Base-by-base conservation (phyloP, 2,113 vertebrate genomes). In the Limanda limanda region DNA sequence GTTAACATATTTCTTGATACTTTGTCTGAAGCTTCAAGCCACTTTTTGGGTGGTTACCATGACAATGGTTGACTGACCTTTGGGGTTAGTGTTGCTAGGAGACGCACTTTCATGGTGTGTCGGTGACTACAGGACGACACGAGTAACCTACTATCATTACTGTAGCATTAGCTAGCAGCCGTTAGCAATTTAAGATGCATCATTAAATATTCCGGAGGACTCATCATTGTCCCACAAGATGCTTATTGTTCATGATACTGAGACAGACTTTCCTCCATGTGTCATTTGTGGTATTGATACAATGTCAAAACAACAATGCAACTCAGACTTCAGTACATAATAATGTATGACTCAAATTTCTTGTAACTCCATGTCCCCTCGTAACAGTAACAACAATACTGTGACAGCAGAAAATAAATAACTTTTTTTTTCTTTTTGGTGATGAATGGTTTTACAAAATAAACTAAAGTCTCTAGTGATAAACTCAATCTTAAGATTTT, bases 11-110 rank as follows among this genome's bases (percentile, higher is more conserved):
- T 78, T 58, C 11, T 71, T 10, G 37, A n/a, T 68, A 62, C 31
- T 15, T 4, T 59, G 27, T 51, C 61, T 42, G 13, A 47, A 47
- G 23, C 66, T 68, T 71, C 14, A 55, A 37, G 54, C 47, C 42
- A 35, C 23, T 47, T n/a, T 64, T 25, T 72, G 20, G 71, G 40
- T 21, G 18, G 78, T 71, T 79, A 25, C 69, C 62, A 68, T 27
- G 37, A 10, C 55, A 72, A 31, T 21, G 9, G 58, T 13, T 37
- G 24, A 68, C 55, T 70, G 47, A 66, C 52, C 52, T 74, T 15
- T 58, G n/a, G 73, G 27, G 13, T 63, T 42, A 10, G 62, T 57
- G 55, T 54, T 69, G 63, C 63, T 74, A 61, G 59, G 66, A 60
- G 74, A 63, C 21, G 13, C 20, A 1, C 54, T 23, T 54, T 24